Evolutionary conservation across 2,113 vertebrate genomes (phyloP).

Genomic region (Leiothrix lutea): DNA sequence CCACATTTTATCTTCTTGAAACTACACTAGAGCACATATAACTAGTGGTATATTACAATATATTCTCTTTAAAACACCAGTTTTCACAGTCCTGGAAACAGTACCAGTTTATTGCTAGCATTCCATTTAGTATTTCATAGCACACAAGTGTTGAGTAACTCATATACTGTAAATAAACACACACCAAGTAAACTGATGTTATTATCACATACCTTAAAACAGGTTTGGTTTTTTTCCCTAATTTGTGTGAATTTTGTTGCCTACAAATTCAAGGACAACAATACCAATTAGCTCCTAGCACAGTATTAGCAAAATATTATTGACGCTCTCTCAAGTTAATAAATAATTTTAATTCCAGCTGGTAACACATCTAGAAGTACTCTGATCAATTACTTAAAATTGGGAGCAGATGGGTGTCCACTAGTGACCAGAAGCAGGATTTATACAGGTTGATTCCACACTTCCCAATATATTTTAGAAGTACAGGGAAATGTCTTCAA

Average conservation of each 20-base stretch:
- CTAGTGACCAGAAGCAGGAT: neutral
- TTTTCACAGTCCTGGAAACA: constrained; percentile 33
- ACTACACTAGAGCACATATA: neutral
- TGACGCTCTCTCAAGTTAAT: neutral
- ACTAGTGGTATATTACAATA: neutral
- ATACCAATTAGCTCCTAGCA: neutral
- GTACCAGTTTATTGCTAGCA: constrained; percentile 41
- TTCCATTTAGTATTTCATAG: constrained; percentile 14
- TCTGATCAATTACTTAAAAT: neutral
- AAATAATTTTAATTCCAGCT: neutral
- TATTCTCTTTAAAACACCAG: neutral
- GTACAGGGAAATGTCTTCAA: neutral
- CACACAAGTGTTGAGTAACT: neutral
- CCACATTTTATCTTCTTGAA: neutral
- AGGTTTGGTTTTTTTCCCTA: neutral
- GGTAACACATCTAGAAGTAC: neutral
- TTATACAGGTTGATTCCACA: neutral
- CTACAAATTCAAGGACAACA: constrained; percentile 3
- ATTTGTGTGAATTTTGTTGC: constrained; percentile 28
- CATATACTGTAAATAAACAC: constrained; percentile 27
- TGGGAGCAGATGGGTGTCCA: neutral
- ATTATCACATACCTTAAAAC: constrained; percentile 45
- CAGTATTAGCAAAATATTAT: neutral
- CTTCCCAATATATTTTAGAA: neutral
- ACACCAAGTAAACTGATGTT: constrained; percentile 54